A percentile compares a stretch with the other conserved stretches of the same genome.
These are phyloP conservation scores for Trematomus loennbergii DNA, from an alignment of 2,113 vertebrate genomes.

Conservation along the genomic window DNA sequence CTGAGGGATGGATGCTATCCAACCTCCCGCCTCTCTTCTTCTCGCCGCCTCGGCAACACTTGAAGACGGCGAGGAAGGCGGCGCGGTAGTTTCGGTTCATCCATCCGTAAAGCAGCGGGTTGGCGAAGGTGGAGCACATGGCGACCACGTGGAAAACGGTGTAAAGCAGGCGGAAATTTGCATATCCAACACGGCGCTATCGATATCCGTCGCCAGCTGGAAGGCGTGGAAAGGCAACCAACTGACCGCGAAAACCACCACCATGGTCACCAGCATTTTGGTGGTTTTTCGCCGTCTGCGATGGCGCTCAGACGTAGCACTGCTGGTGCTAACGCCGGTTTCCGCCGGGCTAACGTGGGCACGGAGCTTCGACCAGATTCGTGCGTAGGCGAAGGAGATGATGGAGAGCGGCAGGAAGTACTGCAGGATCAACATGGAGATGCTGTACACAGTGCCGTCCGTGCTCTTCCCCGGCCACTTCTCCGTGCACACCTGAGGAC, in stretches of 20 bases:
- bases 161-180: slow-evolving; percentile 94
- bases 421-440: slow-evolving; percentile 92
- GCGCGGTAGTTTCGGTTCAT: slow-evolving; percentile 97
- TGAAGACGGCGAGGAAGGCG: slow-evolving; percentile 91
- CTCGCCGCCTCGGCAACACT: slow-evolving; percentile 79
- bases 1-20: slow-evolving; percentile 65
- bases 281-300: slow-evolving; percentile 92
- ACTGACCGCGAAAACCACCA: slow-evolving; percentile 94
- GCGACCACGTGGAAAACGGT: slow-evolving; percentile 94
- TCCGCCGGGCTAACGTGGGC: slow-evolving; percentile 88
- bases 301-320: slow-evolving; percentile 85
- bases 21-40: slow-evolving; percentile 37
- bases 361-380: slow-evolving; percentile 94
- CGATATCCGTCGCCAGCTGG: slow-evolving; percentile 95
- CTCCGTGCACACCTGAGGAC: slow-evolving; percentile 88
- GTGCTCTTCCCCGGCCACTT: slow-evolving; percentile 92
- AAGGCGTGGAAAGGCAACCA: slow-evolving; percentile 97
- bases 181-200: slow-evolving; percentile 90
- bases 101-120: slow-evolving; percentile 97
- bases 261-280: slow-evolving; percentile 95
- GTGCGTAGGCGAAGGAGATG: slow-evolving; percentile 91
- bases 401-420: slow-evolving; percentile 92
- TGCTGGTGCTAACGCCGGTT: slow-evolving; percentile 50
- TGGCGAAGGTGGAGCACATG: slow-evolving; percentile 97
- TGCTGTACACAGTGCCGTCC: slow-evolving; percentile 91